Evolutionary conservation across 2,888 invertebrate genomes (phyloP), one percentile per base, ranked within the genome.

Genomic region (Tubulanus polymorphus): DNA sequence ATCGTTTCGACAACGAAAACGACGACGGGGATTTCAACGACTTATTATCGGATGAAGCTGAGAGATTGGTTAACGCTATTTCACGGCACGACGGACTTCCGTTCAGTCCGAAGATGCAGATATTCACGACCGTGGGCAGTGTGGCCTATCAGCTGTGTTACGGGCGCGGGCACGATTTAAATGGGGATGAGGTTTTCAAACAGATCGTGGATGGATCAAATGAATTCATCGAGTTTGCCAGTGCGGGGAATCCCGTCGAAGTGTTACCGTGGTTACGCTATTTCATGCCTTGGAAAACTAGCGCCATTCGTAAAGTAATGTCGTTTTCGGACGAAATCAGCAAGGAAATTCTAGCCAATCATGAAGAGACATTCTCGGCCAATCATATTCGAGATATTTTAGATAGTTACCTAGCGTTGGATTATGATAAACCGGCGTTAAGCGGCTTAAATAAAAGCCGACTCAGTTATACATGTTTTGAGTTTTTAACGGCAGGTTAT

Each of bases 261-360:
- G 57, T 63, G 5, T 57, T 67, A 54, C 65, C 67, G 0, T 67
- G 63, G 63, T 49, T 62, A 37, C 45, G 62, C 10, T 53, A 50
- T 45, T 30, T 67, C 27, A 56, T 62, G 52, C 58, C 53, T 2
- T 37, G 53, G 46, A 57, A 53, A 45, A 50, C 27, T n/a, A n/a
- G n/a, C n/a, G n/a, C 57, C 26, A 54, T 62, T 2, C 35, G 53
- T 41, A 57, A 53, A 45, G 28, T 55, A 10, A 3, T 25, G 15
- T 37, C 47, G 5, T 58, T 64, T 51, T 26, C 61, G 29, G 29
- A 48, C 1, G 30, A 65, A 1, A 46, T 53, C 8, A 50, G 27
- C 20, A 30, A 48, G 30, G 58, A 59, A 28, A 54, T 62, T 2
- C n/a, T n/a, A n/a, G 49, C 52, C 10, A 57, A 59, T 23, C 65